Base-by-base conservation (phyloP, 2,888 invertebrate species). In the Anagyrus pseudococci region DNA sequence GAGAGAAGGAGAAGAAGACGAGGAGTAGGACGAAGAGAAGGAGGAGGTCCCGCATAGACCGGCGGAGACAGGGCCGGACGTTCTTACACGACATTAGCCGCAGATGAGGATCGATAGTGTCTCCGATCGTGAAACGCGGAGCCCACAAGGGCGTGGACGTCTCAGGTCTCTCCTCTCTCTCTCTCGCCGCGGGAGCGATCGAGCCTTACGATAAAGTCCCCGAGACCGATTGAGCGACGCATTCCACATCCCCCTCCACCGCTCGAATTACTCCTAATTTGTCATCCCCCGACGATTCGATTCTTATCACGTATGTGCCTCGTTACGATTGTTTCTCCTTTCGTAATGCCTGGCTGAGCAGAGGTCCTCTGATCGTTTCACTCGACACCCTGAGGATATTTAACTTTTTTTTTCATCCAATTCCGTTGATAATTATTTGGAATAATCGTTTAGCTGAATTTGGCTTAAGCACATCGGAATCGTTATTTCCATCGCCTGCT, bases 1-100 rank as follows among this genome's bases (percentile, higher is more conserved):
- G 20, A 19, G 48, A 26, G 37, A 37, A 53, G 40, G 26, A 53
- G 41, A 52, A 54, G 53, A 49, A 48, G 47, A 47, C 23, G 49
- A 55, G 37, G 52, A 54, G n/a, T 29, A 33, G 46, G 29, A 49
- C 20, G 40, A 56, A 59, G 15, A 59, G 44, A 54, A 58, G 47
- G 33, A 26, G 46, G 53, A 17, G 20, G 48, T 40, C 33, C 10
- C 41, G 59, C 58, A 72, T 73, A 69, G 71, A 73, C 71, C 68
- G 69, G 67, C 68, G 71, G 64, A 69, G 73, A 72, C 72, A 71
- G 71, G 57, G 41, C 58, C 56, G 68, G 69, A 72, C 72, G 73
- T 72, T 71, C 75, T 75, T 76, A 77, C 77, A 77, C 73, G 77
- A 75, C 74, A 77, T 77, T 77, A 77, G 76, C 72, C 71, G 66